Percentiles rank a stretch among this genome's conserved stretches.
Conservation (phyloP, 2,888 invertebrate species). For the Platerodrilus igneus region DNA sequence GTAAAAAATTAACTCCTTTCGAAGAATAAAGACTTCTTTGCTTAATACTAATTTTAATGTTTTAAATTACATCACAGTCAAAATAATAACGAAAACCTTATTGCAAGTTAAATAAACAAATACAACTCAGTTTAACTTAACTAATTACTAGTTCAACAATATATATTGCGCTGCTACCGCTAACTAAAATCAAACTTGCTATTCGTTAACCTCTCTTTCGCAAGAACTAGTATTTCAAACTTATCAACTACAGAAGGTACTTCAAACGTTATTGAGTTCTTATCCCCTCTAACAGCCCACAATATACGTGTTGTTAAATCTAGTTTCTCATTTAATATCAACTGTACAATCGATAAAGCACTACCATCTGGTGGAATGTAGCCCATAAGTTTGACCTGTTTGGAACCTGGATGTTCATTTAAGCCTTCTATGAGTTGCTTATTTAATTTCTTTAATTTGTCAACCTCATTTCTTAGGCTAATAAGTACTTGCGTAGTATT, state of each 20-base stretch:
- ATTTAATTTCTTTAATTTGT: conserved; percentile 22
- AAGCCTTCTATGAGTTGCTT: conserved; percentile 20
- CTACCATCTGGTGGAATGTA: conserved; percentile 25
- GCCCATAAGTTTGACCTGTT: conserved; percentile 28
- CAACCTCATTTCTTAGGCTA: conserved; percentile 25
- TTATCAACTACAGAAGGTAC: conserved; percentile 33
- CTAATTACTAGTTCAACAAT: no score
- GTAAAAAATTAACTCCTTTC: no score
- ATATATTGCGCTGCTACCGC: no score
- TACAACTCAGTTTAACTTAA: no score
- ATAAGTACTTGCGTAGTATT: conserved; percentile 28
- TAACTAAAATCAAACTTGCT: conserved; percentile 33
- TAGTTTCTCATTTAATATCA: conserved; percentile 34
- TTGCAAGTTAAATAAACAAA: no score
- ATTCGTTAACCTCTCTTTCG: conserved; percentile 30
- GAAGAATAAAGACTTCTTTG: no score
- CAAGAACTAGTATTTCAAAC: conserved; percentile 30
- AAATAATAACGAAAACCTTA: no score
- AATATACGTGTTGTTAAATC: conserved; percentile 27
- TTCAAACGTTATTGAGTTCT: conserved; percentile 34
- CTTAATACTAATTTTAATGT: no score
- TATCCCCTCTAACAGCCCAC: conserved; percentile 28
- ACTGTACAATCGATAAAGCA: conserved; percentile 23
- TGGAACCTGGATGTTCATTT: conserved; percentile 23
- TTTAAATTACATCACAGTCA: no score